Evolutionary conservation across 2,113 vertebrate species (phyloP).

Genomic region (Chloropsis hardwickii): DNA sequence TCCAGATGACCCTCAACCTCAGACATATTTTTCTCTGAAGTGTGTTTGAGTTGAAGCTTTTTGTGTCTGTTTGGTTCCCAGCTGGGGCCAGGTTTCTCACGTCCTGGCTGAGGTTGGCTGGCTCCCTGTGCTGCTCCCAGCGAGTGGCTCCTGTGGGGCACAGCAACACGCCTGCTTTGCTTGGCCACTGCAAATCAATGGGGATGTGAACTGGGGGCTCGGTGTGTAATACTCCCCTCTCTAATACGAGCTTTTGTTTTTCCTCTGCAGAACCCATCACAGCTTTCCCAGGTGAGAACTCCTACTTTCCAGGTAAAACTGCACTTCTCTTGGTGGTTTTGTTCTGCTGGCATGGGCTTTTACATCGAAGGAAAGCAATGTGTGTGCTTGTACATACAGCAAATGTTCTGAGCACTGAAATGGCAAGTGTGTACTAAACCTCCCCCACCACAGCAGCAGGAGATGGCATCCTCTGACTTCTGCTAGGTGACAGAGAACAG

Average conservation of each 20-base stretch:
- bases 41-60: neutral
- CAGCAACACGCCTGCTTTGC: rapidly evolving
- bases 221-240: neutral
- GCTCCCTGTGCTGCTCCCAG: rapidly evolving
- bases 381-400: conserved; percentile 15
- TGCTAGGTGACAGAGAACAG: neutral
- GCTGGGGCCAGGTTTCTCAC: neutral
- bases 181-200: neutral
- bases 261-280: conserved; percentile 86
- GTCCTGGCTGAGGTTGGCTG: neutral
- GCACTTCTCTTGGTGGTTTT: neutral
- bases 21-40: neutral
- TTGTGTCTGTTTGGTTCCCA: neutral
- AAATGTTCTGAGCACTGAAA: neutral
- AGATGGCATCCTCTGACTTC: conserved; percentile 39
- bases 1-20: neutral
- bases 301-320: conserved; percentile 80
- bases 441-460: conserved; percentile 20
- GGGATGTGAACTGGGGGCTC: neutral
- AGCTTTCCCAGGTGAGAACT: conserved; percentile 89
- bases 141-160: neutral
- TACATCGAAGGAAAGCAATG: neutral
- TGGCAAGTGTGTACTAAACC: neutral
- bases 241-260: neutral
- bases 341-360: conserved; percentile 49